Percentiles rank a stretch among this genome's conserved stretches.
These are phyloP conservation scores for Drosophila pseudoobscura DNA, from an alignment of 1,140 invertebrate genomes.

Conservation along the genomic window DNA sequence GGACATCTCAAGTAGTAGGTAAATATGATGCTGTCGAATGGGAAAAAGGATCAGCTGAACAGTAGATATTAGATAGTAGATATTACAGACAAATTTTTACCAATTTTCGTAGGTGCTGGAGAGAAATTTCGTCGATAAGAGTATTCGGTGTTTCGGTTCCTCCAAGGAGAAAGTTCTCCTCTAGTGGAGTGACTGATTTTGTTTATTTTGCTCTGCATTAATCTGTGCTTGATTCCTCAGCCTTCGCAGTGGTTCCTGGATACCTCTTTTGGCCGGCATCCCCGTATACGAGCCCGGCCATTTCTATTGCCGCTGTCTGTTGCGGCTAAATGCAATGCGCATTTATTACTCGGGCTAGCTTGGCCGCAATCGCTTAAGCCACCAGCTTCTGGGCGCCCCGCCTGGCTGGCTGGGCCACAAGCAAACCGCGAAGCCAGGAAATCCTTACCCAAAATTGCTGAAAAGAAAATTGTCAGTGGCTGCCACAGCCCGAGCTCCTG, in stretches of 20 bases:
- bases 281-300: background rate
- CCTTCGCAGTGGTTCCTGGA: background rate
- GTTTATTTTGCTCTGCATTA: slow-evolving; percentile 23
- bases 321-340: slow-evolving; percentile 13
- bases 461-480: slow-evolving; percentile 28
- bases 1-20: too few relatives aligned
- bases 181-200: slow-evolving; percentile 1
- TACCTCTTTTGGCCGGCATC: background rate
- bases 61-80: too few relatives aligned
- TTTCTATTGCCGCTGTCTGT: slow-evolving; percentile 20
- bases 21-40: too few relatives aligned
- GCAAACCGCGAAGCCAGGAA: slow-evolving; percentile 1
- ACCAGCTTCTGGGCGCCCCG: too few relatives aligned
- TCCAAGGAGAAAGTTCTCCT: background rate
- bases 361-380: slow-evolving; percentile 39
- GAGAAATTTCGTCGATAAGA: too few relatives aligned
- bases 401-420: slow-evolving; percentile 24
- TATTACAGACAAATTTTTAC: too few relatives aligned
- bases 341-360: slow-evolving; percentile 28
- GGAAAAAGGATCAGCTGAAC: too few relatives aligned
- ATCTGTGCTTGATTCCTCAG: slow-evolving; percentile 24
- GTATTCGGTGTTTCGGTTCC: too few relatives aligned
- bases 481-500: background rate
- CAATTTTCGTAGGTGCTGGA: too few relatives aligned
- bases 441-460: slow-evolving; percentile 30